Evolutionary conservation across 1,140 invertebrate genomes (phyloP), one percentile per base, ranked within the genome.

Genomic region (Chrysopa pallens): DNA sequence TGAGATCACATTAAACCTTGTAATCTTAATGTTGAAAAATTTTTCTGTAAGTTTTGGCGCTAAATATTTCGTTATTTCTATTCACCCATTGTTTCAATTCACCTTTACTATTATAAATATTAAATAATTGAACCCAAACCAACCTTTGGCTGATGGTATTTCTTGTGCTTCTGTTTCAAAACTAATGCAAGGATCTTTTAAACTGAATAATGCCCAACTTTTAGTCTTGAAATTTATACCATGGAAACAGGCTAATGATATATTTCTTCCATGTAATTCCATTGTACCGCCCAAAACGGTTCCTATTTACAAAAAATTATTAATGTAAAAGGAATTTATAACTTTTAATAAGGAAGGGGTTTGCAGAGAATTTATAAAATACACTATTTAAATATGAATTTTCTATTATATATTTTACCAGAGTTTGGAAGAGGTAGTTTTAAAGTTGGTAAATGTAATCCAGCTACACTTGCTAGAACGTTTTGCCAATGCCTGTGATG

Each of bases 221-320:
- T 95, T 96, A 27, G 90, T 82, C 49, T 91, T 91, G 61, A 97
- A 94, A 62, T 95, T 96, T 52, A 94, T 89, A 6, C 92, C 93
- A 62, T 96, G 90, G 68, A 96, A 98, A 62, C 92, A 96, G 6
- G 90, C 92, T 31, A 98, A 66, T 9, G 90, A 93, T 35, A 98
- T 88, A 57, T 93, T 90, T 27, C 81, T 86, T 14, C 81, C 81
- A 49, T 87, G 82, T 11, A 95, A 66, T 55, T 91, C 85, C 69
- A 91, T 84, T n/a, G 84, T 88, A 27, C 92, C 91, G 12, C 92
- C 92, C 1, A 96, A 66, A 9, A 95, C 83, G 2, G 87, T 89
- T 8, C 85, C 87, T 54, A 12, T 33, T 4, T n/a, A n/a, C 13
- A 36, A 36, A n/a, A 36, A n/a, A n/a, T n/a, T n/a, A n/a, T n/a